A percentile compares a stretch with the other conserved stretches of the same genome.
These are phyloP conservation scores for Himalopsyche anomala DNA, from an alignment of 2,888 invertebrate species.

Conservation along the genomic window DNA sequence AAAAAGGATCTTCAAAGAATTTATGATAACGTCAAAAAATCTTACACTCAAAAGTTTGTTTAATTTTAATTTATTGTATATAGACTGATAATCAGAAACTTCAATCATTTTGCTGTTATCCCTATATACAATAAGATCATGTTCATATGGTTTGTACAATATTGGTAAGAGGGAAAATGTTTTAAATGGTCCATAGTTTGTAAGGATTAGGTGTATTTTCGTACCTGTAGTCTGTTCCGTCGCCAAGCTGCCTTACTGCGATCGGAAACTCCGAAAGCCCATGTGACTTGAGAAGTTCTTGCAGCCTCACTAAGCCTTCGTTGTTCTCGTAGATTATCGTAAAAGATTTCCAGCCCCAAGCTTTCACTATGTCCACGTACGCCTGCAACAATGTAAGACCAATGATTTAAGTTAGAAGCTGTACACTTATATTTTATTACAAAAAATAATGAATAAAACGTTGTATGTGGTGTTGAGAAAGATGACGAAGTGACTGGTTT, in stretches of 20 bases:
- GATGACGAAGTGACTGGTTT: no score
- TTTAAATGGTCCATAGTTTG: background rate
- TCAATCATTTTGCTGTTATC: no score
- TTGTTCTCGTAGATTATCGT: conserved; percentile 98
- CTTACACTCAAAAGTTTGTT: no score
- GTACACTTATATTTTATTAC: no score
- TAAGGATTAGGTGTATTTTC: conserved; percentile 57
- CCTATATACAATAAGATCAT: no score
- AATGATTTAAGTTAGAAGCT: no score
- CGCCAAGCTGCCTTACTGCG: conserved; percentile 89
- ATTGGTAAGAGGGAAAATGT: background rate
- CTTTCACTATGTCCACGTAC: conserved; percentile 92
- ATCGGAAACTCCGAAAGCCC: conserved; percentile 91
- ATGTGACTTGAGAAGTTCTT: conserved; percentile 91
- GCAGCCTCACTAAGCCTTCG: conserved; percentile 91
- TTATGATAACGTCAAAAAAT: no score
- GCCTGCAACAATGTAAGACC: conserved; percentile 78
- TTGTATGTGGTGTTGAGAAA: no score
- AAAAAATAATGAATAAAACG: no score
- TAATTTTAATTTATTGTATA: no score
- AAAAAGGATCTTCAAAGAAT: no score
- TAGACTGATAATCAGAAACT: no score
- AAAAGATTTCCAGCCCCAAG: conserved; percentile 96
- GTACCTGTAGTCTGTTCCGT: conserved; percentile 91
- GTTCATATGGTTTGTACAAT: background rate